Evolutionary conservation across 2,797 vertebrate genomes (phyloP).

Genomic region (Tympanoctomys barrerae): DNA sequence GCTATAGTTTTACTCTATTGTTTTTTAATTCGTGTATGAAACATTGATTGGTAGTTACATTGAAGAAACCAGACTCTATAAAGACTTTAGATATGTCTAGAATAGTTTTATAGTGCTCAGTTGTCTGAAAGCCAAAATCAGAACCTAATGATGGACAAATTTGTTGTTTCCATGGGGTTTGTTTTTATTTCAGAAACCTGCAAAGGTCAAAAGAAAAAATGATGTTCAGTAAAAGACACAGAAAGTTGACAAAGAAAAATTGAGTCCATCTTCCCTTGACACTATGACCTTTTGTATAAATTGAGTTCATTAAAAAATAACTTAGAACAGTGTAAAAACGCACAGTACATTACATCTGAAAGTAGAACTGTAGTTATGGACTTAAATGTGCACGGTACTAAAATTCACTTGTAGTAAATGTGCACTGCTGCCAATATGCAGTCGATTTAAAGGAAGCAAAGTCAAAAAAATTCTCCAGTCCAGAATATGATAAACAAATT

Average conservation of each 20-base stretch:
- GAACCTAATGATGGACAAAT: conserved; percentile 39
- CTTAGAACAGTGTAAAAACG: conserved; percentile 81
- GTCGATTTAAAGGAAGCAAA: conserved; percentile 16
- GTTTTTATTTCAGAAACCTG: conserved; percentile 69
- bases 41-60: conserved; percentile 52
- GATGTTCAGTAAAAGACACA: conserved; percentile 43
- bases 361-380: conserved; percentile 47
- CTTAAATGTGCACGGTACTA: conserved; percentile 57
- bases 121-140: conserved; percentile 58
- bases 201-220: conserved; percentile 75
- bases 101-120: conserved; percentile 46
- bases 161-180: conserved; percentile 12
- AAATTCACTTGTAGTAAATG: conserved; percentile 42
- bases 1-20: conserved; percentile 46
- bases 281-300: conserved; percentile 67
- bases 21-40: conserved; percentile 64
- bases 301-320: conserved; percentile 81
- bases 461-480: conserved; percentile 9
- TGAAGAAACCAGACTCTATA: not conserved
- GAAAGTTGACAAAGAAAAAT: conserved; percentile 69
- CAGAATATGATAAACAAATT: conserved; percentile 31
- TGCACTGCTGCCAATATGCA: conserved; percentile 48
- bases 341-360: conserved; percentile 72
- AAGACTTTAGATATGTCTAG: conserved; percentile 28
- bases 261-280: conserved; percentile 79